These are phyloP conservation scores for Sus cebifrons DNA, from an alignment of 2,797 vertebrate species.

Conservation along the genomic window DNA sequence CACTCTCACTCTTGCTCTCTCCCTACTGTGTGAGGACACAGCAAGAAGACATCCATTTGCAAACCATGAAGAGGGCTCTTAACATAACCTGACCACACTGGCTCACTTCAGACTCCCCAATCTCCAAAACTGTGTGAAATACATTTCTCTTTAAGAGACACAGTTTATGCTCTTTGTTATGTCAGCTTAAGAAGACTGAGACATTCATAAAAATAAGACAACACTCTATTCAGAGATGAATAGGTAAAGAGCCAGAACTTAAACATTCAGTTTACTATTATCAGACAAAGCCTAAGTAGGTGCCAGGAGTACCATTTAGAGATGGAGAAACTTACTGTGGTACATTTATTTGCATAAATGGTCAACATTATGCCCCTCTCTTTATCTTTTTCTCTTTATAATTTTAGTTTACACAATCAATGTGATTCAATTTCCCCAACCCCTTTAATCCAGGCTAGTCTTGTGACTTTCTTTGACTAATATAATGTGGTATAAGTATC, in stretches of 20 bases:
- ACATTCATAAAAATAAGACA: conserved; percentile 1
- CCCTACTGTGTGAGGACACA: neutral
- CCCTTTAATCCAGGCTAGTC: neutral
- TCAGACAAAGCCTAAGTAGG: neutral
- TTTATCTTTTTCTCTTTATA: neutral
- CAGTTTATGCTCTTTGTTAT: neutral
- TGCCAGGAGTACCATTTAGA: neutral
- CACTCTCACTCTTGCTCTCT: neutral
- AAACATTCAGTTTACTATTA: neutral
- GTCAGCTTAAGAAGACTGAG: neutral
- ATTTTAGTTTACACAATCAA: neutral
- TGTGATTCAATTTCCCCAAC: neutral
- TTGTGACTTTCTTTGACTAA: neutral
- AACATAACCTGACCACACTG: neutral
- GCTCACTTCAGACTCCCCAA: neutral
- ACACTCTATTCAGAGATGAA: neutral
- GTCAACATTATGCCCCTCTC: neutral
- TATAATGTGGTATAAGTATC: neutral
- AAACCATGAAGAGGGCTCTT: neutral
- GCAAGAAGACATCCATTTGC: neutral
- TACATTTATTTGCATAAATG: neutral
- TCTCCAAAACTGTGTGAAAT: neutral
- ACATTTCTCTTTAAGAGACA: neutral
- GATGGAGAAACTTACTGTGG: neutral
- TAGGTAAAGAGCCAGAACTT: neutral